Evolutionary conservation across 1,140 invertebrate species (phyloP).

Genomic region (Atta texana): DNA sequence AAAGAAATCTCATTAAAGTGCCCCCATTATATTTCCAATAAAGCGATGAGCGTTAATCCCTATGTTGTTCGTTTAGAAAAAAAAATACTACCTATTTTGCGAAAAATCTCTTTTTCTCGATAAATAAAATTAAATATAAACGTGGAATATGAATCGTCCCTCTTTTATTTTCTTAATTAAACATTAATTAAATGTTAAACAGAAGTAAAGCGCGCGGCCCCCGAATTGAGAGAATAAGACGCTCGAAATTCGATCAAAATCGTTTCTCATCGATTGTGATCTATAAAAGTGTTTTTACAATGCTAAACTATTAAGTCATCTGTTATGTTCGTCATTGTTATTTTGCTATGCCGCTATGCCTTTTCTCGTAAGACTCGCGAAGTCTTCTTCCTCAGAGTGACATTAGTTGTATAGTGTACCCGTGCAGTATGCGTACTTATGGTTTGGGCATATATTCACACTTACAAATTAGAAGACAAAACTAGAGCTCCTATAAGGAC

Average conservation of each 20-base stretch:
- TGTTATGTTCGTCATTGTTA: background rate
- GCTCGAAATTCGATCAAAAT: conserved; percentile 34
- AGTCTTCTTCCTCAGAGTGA: conserved; percentile 31
- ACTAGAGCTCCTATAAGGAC: conserved; percentile 46
- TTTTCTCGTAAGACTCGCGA: background rate
- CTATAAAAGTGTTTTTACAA: conserved; percentile 67
- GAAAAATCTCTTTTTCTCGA: conserved; percentile 12
- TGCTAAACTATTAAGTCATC: conserved; percentile 56
- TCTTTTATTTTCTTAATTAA: background rate
- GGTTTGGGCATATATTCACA: conserved; percentile 14
- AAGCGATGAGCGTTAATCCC: conserved; percentile 1
- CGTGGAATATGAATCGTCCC: background rate
- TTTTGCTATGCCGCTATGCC: background rate
- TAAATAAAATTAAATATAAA: conserved; percentile 14
- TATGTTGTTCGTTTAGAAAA: background rate
- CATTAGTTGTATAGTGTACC: background rate
- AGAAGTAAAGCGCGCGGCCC: conserved; percentile 21
- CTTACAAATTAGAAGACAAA: conserved; percentile 60
- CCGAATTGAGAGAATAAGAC: conserved; percentile 16
- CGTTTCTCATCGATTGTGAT: conserved; percentile 14
- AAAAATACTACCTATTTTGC: background rate
- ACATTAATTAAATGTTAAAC: background rate
- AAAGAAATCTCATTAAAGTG: conserved; percentile 16
- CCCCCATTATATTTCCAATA: conserved; percentile 1
- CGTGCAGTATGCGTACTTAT: background rate